These are phyloP conservation scores for Ardeotis arabs DNA, from an alignment of 2,113 vertebrate species.

Conservation along the genomic window DNA sequence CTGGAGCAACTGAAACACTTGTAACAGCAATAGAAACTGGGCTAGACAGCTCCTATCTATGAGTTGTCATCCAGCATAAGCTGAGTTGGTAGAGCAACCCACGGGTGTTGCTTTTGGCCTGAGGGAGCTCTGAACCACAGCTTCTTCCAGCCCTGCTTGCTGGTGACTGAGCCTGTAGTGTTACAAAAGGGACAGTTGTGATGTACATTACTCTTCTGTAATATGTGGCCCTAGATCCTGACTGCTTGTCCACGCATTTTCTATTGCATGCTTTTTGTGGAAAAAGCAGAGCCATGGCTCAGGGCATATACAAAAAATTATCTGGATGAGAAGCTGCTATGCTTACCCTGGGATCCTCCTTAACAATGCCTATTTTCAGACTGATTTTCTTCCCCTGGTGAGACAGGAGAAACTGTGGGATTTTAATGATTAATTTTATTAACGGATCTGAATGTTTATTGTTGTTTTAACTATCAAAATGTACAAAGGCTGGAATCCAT, in stretches of 20 bases:
- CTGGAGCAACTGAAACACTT: not conserved
- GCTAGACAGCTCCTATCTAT: not conserved
- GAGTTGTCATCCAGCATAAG: not conserved
- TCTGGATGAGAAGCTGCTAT: not conserved
- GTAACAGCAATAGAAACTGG: not conserved
- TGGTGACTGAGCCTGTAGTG: not conserved
- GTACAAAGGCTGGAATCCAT: not conserved
- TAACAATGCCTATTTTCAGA: constrained; percentile 12
- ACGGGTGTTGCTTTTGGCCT: not conserved
- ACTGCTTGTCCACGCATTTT: not conserved
- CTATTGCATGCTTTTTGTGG: not conserved
- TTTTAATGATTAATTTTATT: constrained; percentile 40
- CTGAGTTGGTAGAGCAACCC: not conserved
- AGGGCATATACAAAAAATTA: not conserved
- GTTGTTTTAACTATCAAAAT: constrained; percentile 53
- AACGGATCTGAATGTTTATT: constrained; percentile 31
- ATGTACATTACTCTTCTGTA: not conserved
- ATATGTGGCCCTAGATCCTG: not conserved
- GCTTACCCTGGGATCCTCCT: not conserved
- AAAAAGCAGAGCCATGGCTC: not conserved
- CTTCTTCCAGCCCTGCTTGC: not conserved
- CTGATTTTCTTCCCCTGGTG: constrained; percentile 22
- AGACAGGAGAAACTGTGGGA: not conserved
- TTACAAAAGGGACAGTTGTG: not conserved
- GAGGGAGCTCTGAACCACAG: not conserved